Evolutionary conservation across 2,797 vertebrate genomes (phyloP), one percentile per base, ranked within the genome.

Genomic region (Natrix natrix): DNA sequence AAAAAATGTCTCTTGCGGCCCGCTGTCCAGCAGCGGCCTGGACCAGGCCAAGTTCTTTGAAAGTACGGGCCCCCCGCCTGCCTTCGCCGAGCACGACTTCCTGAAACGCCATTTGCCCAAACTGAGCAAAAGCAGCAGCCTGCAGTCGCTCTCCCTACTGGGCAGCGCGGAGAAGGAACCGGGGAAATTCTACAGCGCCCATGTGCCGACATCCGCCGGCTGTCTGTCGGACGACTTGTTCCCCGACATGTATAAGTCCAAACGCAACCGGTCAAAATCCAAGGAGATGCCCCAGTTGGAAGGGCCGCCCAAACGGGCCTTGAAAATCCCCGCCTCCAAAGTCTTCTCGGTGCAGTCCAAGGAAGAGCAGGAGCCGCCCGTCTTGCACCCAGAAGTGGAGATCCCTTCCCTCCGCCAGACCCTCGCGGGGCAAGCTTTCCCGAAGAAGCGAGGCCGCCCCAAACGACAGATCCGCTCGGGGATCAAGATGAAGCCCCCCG

Each of bases 211-310:
- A 22, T 97, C 98, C 0, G 90, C 95, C 55, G 90, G 97, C 93
- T 98, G 97, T 91, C 93, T 97, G 92, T 94, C 98, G 0, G 97
- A 97, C 88, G 97, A 98, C 88, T 95, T 97, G 93, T 94, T 98
- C 74, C 96, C 98, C 37, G 97, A 98, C 91, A 95, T 98, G 95
- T 97, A 98, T 96, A 97, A 97, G 95, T 96, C 98, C 92, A 99
- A 98, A 97, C 98, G 99, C 94, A 99, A 98, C 91, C 98, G 99
- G 88, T 98, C 98, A 3, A 99, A 98, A 96, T 97, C 98, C 90
- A 99, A 98, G 95, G 97, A 98, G 92, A 99, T 99, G 99, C 99
- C 99, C 37, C 98, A 98, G 56, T 97, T 99, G 0, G 99, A 99
- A 87, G 98, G 98, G 59, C 98, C 98, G 1, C 98, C 98, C 48